Conservation (phyloP, 2,888 invertebrate genomes). For the Idaea straminata region DNA sequence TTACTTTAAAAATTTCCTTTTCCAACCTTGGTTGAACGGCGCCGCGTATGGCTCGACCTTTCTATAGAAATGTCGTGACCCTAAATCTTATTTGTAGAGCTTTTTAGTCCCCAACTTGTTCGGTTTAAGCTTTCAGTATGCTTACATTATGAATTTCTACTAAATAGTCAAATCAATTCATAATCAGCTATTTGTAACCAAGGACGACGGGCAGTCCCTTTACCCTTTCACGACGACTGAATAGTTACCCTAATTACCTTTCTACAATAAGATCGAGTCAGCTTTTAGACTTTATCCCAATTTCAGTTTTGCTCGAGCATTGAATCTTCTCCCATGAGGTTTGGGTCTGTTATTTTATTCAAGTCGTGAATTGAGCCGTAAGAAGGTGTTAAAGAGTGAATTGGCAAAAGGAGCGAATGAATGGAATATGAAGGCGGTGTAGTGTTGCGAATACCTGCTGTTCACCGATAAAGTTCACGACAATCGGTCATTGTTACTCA, state of each 20-base stretch:
- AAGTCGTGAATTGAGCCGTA: slow-evolving; percentile 64
- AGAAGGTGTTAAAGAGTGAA: slow-evolving; percentile 77
- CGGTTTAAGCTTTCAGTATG: not conserved
- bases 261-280: slow-evolving; percentile 20
- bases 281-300: slow-evolving; percentile 42
- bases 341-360: slow-evolving; percentile 68
- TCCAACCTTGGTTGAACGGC: slow-evolving; percentile 36
- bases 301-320: slow-evolving; percentile 42
- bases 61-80: slow-evolving; percentile 17
- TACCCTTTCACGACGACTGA: slow-evolving; percentile 12
- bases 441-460: slow-evolving; percentile 37
- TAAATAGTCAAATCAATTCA: not conserved
- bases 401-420: slow-evolving; percentile 68
- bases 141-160: not conserved
- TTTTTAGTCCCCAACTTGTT: slow-evolving; percentile 9
- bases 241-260: slow-evolving; percentile 26
- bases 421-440: slow-evolving; percentile 63
- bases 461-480: slow-evolving; percentile 44
- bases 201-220: not conserved
- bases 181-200: not conserved
- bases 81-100: slow-evolving; percentile 21
- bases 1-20: slow-evolving; percentile 55
- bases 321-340: slow-evolving; percentile 59
- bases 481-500: slow-evolving; percentile 1
- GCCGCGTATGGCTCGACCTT: slow-evolving; percentile 24